These are phyloP conservation scores for Diplodus sargus DNA, from an alignment of 2,797 vertebrate genomes.

Conservation along the genomic window DNA sequence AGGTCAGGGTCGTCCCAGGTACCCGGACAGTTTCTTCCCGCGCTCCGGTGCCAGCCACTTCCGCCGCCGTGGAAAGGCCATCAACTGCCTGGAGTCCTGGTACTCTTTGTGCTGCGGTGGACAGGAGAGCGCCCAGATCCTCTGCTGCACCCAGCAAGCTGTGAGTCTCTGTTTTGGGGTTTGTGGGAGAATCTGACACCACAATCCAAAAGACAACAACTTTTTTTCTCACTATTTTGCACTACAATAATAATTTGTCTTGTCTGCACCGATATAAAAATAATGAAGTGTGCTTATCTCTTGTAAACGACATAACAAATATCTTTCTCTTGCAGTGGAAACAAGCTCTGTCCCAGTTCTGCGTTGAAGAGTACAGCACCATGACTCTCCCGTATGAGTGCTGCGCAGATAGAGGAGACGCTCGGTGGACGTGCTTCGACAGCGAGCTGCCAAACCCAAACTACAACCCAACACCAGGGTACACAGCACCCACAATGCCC, in stretches of 20 bases:
- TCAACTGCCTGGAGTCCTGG: conserved; percentile 79
- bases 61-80: conserved; percentile 64
- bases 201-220: not conserved
- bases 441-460: conserved; percentile 60
- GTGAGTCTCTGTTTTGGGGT: conserved; percentile 63
- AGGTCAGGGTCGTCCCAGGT: conserved; percentile 67
- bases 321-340: conserved; percentile 71
- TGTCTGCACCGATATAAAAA: not conserved
- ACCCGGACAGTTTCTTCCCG: conserved; percentile 63
- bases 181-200: not conserved
- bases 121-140: conserved; percentile 22
- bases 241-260: too few relatives aligned
- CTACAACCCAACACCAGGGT: conserved; percentile 60
- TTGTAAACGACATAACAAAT: not conserved
- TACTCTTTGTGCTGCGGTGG: conserved; percentile 72
- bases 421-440: conserved; percentile 74
- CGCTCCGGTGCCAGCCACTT: conserved; percentile 56
- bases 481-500: conserved; percentile 50
- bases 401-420: conserved; percentile 45
- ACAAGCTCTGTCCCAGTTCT: conserved; percentile 76
- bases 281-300: not conserved
- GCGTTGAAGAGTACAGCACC: conserved; percentile 69
- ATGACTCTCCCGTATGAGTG: conserved; percentile 67
- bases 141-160: conserved; percentile 78
- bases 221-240: too few relatives aligned